These are phyloP conservation scores for Talpa occidentalis DNA, from an alignment of 2,113 vertebrate genomes.

Conservation along the genomic window DNA sequence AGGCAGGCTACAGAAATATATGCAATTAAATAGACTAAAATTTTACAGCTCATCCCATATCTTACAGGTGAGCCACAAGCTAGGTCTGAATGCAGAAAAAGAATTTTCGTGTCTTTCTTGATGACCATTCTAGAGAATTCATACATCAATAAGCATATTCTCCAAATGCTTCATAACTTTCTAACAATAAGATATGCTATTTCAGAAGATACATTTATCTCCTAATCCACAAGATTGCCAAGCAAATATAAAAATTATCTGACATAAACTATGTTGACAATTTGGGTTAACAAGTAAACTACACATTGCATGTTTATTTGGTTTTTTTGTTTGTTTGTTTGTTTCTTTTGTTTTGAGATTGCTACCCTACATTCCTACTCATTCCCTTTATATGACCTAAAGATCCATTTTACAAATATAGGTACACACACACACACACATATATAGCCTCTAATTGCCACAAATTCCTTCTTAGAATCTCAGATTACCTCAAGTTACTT, in stretches of 20 bases:
- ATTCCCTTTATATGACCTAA: not conserved
- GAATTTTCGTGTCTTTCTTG: slow-evolving; percentile 17
- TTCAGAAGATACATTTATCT: not conserved
- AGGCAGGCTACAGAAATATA: not conserved
- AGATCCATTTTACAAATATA: not conserved
- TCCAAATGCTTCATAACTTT: not conserved
- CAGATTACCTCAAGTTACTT: slow-evolving; percentile 14
- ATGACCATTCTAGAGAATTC: slow-evolving; percentile 27
- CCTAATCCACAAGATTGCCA: not conserved
- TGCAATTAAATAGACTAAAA: not conserved
- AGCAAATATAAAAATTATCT: not conserved
- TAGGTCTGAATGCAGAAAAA: not conserved
- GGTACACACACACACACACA: not conserved
- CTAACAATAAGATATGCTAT: slow-evolving; percentile 26
- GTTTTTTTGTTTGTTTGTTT: not conserved
- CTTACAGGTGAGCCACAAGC: not conserved
- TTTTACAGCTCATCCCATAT: not conserved
- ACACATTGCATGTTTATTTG: not conserved
- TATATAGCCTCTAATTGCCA: not conserved
- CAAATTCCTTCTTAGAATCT: not conserved
- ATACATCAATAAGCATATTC: not conserved
- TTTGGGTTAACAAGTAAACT: not conserved
- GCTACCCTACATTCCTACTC: not conserved
- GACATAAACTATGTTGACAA: not conserved
- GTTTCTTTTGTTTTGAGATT: not conserved